Percentiles rank a stretch among this genome's conserved stretches.
Evolutionary conservation across 1,140 invertebrate species (phyloP).

Genomic region (Thaumetopoea pityocampa): DNA sequence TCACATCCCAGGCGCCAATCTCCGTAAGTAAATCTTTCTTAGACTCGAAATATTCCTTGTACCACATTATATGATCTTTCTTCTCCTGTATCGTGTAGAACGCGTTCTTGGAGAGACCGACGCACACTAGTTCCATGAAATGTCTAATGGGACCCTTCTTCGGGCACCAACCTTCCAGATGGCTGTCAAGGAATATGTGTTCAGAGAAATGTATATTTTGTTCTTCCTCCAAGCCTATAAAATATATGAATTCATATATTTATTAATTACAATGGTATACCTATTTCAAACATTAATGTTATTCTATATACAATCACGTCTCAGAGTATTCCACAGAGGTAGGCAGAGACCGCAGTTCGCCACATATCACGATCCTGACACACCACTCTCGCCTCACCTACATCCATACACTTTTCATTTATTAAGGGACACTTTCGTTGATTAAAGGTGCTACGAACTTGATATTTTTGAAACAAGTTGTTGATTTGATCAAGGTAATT

Average conservation of each 20-base stretch:
- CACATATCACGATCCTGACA: no score
- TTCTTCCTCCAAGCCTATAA: slow-evolving; percentile 87
- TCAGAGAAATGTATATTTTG: slow-evolving; percentile 89
- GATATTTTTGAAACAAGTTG: no score
- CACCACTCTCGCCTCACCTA: no score
- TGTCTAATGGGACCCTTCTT: slow-evolving; percentile 91
- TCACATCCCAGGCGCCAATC: slow-evolving; percentile 63
- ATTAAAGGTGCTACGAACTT: no score
- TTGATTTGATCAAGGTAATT: no score
- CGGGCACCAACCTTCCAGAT: slow-evolving; percentile 93
- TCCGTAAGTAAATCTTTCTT: slow-evolving; percentile 86
- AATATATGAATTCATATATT: slow-evolving; percentile 5
- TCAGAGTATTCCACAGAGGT: no score
- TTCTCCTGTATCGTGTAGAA: slow-evolving; percentile 93
- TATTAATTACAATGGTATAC: background rate
- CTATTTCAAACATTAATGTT: background rate
- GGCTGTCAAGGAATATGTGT: slow-evolving; percentile 94
- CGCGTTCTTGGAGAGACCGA: slow-evolving; percentile 96
- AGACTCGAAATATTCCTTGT: slow-evolving; percentile 90
- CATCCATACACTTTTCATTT: no score
- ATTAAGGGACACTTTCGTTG: no score
- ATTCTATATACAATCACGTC: no score
- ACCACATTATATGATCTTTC: slow-evolving; percentile 94
- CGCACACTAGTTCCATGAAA: slow-evolving; percentile 97
- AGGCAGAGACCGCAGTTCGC: no score